Base-by-base conservation (phyloP, 2,888 invertebrate species). In the Agrochola circellaris region DNA sequence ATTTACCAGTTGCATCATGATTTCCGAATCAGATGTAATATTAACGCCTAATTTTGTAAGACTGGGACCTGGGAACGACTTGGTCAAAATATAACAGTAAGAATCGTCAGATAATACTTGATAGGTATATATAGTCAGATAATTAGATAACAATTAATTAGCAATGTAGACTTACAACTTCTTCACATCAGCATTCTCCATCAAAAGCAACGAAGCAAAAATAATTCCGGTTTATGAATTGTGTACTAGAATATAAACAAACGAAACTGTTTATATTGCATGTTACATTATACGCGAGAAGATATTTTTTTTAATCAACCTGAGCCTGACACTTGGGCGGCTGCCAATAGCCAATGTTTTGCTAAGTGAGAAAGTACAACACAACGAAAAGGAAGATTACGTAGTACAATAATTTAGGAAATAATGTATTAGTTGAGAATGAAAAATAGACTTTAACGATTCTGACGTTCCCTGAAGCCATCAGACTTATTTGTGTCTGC, bases 271-370 rank as follows among this genome's bases (percentile, higher is more conserved):
- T 81, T 87, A 87, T 83, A 73, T 83, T 81, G 69, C 79, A 69
- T 74, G 66, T 73, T 81, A 84, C 76, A 77, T 75, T 58, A 77
- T 68, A 86, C 73, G 72, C 73, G 62, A 83, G 79, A 79, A 81
- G 74, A 78, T 88, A 73, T 82, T 79, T 87, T 79, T 89, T 86
- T 86, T 69, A 83, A 89, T 83, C 82, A 86, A 82, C 84, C 83
- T 86, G 81, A 70, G 83, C 82, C 84, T 79, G 88, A 85, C 84
- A 82, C 75, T 79, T 86, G 91, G 90, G 81, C 0, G 20, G 0
- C 15, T 58, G 88, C 91, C 91, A 91, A 88, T 73, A 85, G 83
- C 75, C 87, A 89, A 85, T 86, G 86, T 86, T 85, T 87, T 87
- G 84, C 77, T 88, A 89, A 87, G 75, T 83, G 80, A 89, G 84